Percentiles rank a stretch among this genome's conserved stretches.
phyloP scores from a whole-genome alignment of 2,888 invertebrate genomes.

The Hesperia comma region DNA sequence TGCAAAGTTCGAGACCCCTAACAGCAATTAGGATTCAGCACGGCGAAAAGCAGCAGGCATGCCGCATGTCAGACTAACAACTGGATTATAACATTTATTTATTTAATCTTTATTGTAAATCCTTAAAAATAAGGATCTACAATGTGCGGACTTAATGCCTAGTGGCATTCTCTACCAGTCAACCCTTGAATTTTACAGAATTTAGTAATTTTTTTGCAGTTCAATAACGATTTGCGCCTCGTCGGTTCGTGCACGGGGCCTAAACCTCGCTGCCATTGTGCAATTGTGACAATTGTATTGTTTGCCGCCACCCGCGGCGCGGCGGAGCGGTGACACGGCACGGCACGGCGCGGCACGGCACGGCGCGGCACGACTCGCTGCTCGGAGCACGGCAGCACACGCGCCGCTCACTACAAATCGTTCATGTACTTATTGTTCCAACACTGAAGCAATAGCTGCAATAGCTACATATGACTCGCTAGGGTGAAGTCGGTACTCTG shows the following conservation, averaged over 20 bases:
- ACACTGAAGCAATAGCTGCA: too few species aligned
- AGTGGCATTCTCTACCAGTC: too few species aligned
- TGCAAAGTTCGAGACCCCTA: too few species aligned
- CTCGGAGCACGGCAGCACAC: neutral
- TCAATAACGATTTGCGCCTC: neutral
- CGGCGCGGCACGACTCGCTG: neutral
- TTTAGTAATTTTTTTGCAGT: neutral
- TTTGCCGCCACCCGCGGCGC: conserved; percentile 1
- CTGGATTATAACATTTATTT: neutral
- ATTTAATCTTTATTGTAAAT: too few species aligned
- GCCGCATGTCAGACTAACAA: too few species aligned
- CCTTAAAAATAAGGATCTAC: too few species aligned
- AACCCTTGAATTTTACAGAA: too few species aligned
- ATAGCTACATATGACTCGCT: too few species aligned
- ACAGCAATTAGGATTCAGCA: too few species aligned
- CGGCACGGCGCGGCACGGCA: neutral
- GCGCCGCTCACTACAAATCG: neutral
- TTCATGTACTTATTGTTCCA: neutral
- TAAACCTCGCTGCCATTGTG: conserved; percentile 3
- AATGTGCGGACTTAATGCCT: too few species aligned
- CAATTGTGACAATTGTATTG: conserved; percentile 25
- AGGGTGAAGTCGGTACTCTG: too few species aligned
- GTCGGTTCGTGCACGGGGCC: neutral
- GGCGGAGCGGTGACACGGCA: neutral
- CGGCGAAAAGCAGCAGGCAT: too few species aligned